Evolutionary conservation across 2,113 vertebrate species (phyloP).

Genomic region (Alces alces): DNA sequence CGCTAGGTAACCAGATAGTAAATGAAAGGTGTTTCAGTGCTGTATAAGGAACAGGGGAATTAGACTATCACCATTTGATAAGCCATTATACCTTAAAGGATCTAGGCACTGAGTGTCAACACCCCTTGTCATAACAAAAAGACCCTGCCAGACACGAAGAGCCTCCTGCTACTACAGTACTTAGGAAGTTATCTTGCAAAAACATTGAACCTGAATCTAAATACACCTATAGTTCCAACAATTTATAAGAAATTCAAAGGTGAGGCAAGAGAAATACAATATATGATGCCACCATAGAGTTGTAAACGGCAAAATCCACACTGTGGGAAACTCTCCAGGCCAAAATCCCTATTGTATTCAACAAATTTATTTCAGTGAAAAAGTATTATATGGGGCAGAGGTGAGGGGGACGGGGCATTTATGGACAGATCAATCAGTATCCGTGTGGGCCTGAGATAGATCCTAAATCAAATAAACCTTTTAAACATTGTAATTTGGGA

Average conservation of each 20-base stretch:
- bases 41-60: neutral
- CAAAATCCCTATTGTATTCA: neutral
- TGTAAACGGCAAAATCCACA: neutral
- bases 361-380: neutral
- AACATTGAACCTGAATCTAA: neutral
- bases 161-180: neutral
- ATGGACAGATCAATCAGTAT: neutral
- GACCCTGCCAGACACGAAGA: neutral
- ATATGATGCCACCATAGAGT: neutral
- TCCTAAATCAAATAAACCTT: neutral
- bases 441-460: neutral
- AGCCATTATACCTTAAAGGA: neutral
- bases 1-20: neutral
- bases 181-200: neutral
- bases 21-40: neutral
- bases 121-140: neutral
- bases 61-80: neutral
- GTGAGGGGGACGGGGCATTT: fast-evolving
- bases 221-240: neutral
- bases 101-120: neutral
- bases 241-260: neutral
- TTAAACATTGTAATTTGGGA: neutral
- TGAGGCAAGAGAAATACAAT: neutral
- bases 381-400: neutral
- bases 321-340: neutral